Evolutionary conservation across 2,113 vertebrate species (phyloP).

Genomic region (Melospiza melodia): DNA sequence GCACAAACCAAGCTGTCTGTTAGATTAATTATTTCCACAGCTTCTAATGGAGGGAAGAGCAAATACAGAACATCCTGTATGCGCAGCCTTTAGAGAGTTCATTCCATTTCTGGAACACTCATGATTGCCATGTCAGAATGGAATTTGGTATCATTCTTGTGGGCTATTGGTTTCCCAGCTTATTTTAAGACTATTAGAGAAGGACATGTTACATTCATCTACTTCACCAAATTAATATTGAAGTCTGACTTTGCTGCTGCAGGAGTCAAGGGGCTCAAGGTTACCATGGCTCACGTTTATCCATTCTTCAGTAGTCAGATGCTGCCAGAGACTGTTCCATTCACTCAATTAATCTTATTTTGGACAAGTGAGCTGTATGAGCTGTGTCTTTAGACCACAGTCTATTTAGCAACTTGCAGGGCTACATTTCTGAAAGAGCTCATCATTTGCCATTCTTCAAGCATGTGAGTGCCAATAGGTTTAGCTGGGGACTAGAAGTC

Average conservation of each 20-base stretch:
- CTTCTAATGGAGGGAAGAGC: neutral
- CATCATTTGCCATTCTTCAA: neutral
- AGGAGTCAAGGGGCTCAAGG: neutral
- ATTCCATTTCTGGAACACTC: neutral
- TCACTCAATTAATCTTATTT: neutral
- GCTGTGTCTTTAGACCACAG: neutral
- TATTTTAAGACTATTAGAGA: neutral
- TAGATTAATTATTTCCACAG: neutral
- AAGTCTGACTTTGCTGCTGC: neutral
- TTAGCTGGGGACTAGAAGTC: neutral
- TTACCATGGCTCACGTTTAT: neutral
- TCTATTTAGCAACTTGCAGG: neutral
- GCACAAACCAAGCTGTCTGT: neutral
- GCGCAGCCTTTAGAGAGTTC: neutral
- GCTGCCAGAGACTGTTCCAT: neutral
- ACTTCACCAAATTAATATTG: neutral
- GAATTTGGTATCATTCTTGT: neutral
- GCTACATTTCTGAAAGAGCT: neutral
- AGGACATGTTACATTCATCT: neutral
- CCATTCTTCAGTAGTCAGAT: neutral
- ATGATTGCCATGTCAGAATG: neutral
- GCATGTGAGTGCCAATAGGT: fast-evolving
- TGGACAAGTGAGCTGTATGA: neutral
- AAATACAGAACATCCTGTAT: neutral
- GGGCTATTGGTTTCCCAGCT: neutral